Evolutionary conservation across 2,797 vertebrate species (phyloP).

Genomic region (Macrochelys suwanniensis): DNA sequence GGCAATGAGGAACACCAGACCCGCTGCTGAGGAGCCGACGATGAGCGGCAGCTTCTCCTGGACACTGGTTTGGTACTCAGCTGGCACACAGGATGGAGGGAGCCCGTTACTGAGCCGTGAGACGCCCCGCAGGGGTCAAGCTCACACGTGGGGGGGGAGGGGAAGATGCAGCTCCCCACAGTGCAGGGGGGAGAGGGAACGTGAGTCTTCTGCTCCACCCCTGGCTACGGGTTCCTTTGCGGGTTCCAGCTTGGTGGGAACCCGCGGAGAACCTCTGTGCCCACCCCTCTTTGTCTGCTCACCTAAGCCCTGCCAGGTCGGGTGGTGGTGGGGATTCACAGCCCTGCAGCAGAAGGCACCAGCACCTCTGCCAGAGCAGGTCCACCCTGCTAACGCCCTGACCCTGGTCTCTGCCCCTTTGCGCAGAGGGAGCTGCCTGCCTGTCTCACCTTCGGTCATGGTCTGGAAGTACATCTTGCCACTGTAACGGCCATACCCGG

Average conservation of each 20-base stretch:
- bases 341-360: neutral
- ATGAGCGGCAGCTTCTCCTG: slow-evolving; percentile 98
- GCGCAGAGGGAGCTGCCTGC: neutral
- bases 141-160: neutral
- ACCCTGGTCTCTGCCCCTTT: neutral
- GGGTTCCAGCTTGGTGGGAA: neutral
- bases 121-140: too few species aligned
- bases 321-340: neutral
- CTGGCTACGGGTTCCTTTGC: neutral
- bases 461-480: slow-evolving; percentile 99
- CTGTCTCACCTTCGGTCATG: slow-evolving; percentile 94
- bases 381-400: neutral
- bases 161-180: neutral
- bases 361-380: neutral
- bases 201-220: neutral
- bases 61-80: slow-evolving; percentile 97
- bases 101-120: rapidly evolving
- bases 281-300: neutral
- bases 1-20: slow-evolving; percentile 96
- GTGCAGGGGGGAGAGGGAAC: neutral
- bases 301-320: neutral
- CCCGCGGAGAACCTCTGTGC: neutral
- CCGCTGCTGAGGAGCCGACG: slow-evolving; percentile 94
- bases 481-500: slow-evolving; percentile 95
- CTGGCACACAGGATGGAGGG: slow-evolving; percentile 69